Evolutionary conservation across 92 coral and sea anemone species (phyloP).

Genomic region (Paramuricea clavata): DNA sequence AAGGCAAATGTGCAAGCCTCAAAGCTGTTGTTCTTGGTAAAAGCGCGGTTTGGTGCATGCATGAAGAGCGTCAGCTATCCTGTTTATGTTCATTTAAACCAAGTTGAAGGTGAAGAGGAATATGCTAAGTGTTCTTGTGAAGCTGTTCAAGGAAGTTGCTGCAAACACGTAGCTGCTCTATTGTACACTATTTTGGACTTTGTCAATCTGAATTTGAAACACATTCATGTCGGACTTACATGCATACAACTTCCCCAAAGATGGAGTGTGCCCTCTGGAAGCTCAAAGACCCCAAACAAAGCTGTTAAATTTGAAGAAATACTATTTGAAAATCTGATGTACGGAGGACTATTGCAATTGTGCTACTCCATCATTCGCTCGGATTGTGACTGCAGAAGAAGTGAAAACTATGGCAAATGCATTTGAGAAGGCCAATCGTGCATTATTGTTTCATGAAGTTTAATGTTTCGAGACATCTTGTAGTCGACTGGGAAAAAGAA

Average conservation of each 20-base stretch:
- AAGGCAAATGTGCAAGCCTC: slow-evolving; percentile 36
- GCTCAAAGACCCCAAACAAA: slow-evolving; percentile 48
- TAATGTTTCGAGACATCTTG: slow-evolving; percentile 51
- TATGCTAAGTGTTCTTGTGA: slow-evolving; percentile 67
- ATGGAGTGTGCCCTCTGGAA: slow-evolving; percentile 72
- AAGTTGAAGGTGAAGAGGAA: slow-evolving; percentile 27
- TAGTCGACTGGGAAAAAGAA: slow-evolving; percentile 15
- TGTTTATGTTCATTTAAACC: slow-evolving; percentile 61
- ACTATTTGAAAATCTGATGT: no score
- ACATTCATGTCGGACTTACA: slow-evolving; percentile 67
- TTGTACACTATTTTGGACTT: slow-evolving; percentile 29
- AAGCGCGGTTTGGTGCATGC: slow-evolving; percentile 59
- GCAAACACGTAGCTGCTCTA: slow-evolving; percentile 75
- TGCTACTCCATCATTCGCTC: no score
- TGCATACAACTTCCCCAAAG: slow-evolving; percentile 70
- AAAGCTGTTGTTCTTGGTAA: slow-evolving; percentile 57
- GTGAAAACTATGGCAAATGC: slow-evolving; percentile 22
- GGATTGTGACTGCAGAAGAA: no score
- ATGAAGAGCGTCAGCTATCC: slow-evolving; percentile 62
- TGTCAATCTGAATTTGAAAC: slow-evolving; percentile 50
- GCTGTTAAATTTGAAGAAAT: no score
- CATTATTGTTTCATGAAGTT: slow-evolving; percentile 24
- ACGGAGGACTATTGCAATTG: no score
- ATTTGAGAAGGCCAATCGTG: slow-evolving; percentile 12
- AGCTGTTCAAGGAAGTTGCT: slow-evolving; percentile 73